These are phyloP conservation scores for Micromussa lordhowensis DNA, from an alignment of 92 coral and sea anemone genomes.

Conservation along the genomic window DNA sequence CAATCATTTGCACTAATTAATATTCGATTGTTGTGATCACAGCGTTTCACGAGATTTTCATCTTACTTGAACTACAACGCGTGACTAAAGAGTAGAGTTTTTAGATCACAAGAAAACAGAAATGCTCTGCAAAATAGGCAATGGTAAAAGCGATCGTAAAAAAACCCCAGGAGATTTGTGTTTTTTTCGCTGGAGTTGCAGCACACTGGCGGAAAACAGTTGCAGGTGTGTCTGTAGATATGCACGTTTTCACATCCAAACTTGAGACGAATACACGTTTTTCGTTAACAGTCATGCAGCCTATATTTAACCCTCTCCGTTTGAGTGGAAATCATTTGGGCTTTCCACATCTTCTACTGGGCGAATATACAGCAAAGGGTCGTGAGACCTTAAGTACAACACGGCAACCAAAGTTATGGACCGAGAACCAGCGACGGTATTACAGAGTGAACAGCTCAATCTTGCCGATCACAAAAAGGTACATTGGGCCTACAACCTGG, in stretches of 20 bases:
- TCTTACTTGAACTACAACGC: neutral
- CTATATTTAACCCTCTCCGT: neutral
- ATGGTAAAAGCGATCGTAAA: neutral
- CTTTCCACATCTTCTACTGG: neutral
- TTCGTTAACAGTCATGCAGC: neutral
- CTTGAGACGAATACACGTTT: neutral
- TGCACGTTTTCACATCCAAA: neutral
- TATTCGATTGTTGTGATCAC: neutral
- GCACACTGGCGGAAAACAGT: neutral
- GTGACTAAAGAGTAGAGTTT: neutral
- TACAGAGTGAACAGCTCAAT: neutral
- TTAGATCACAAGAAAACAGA: neutral
- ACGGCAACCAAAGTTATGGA: neutral
- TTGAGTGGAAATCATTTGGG: neutral
- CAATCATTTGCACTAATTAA: neutral
- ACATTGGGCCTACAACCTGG: constrained; percentile 67
- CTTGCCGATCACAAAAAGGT: constrained; percentile 24
- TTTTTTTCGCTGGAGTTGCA: neutral
- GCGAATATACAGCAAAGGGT: neutral
- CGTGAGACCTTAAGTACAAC: neutral
- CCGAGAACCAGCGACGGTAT: neutral
- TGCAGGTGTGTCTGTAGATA: neutral
- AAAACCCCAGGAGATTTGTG: neutral
- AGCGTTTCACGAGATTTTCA: neutral
- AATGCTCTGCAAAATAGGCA: neutral